Evolutionary conservation across 2,888 invertebrate species (phyloP), one percentile per base, ranked within the genome.

Genomic region (Prosopocoilus inquinatus): DNA sequence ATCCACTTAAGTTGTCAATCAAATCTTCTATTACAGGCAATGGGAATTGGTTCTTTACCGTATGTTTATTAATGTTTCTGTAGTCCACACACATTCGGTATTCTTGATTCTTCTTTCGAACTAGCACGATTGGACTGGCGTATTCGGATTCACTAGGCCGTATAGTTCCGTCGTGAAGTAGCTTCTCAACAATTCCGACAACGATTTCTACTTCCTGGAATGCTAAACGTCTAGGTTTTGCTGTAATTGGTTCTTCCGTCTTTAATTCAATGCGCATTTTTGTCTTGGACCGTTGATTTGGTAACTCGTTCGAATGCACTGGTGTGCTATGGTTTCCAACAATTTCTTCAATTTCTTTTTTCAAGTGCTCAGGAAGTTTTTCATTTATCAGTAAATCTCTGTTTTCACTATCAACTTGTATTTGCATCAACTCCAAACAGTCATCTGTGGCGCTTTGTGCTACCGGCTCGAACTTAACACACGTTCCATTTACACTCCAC

Each of bases 111-210:
- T 38, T 13, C 47, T 53, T 38, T 16, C 13, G 49, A 44, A 53
- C 55, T 11, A 62, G 47, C 4, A 61, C 58, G 13, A 61, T 57
- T 7, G 59, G 58, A 28, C 55, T 55, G 4, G 49, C 43, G 36
- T 62, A 60, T 12, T 54, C 55, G 1, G 62, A 62, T 8, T 49
- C 46, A 15, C 58, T 60, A 33, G 33, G 35, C 8, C 58, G 41
- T 16, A 62, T 62, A 13, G 62, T 44, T n/a, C 35, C 35, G 41
- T 53, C 56, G n/a, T 47, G n/a, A 1, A 58, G 32, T 54, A 50
- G 39, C 3, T 34, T 9, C 8, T 9, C 9, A 9, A 58, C 47
- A 35, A 50, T 53, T 9, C 41, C 36, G 1, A 53, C 57, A 2
- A 57, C 49, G 11, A 28, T 32, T 33, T 54, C 44, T 41, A 47